These are phyloP conservation scores for Ptilorrhoa leucosticta DNA, from an alignment of 2,113 vertebrate genomes.

Conservation along the genomic window DNA sequence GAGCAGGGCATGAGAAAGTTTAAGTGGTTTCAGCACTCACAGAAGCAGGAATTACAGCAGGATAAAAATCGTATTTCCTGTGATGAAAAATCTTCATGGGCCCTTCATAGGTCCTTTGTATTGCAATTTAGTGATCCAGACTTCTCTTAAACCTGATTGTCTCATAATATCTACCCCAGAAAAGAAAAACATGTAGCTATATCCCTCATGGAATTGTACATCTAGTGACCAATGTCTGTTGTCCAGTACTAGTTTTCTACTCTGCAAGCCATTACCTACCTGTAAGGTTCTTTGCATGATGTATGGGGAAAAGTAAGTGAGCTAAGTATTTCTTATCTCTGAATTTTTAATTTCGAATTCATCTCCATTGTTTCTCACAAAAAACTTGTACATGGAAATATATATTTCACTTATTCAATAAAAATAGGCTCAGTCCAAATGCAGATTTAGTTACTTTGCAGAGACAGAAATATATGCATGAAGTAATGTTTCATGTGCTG, in stretches of 20 bases:
- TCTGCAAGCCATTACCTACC: background rate
- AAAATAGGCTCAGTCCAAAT: background rate
- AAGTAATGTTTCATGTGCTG: background rate
- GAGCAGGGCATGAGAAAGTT: background rate
- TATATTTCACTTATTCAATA: background rate
- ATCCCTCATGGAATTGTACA: background rate
- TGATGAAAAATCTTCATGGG: background rate
- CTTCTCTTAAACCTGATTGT: background rate
- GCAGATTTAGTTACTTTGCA: background rate
- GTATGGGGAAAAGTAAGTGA: background rate
- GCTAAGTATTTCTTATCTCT: background rate
- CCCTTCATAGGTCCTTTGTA: background rate
- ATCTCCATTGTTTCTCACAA: background rate
- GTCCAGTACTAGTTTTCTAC: background rate
- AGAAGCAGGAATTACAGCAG: background rate
- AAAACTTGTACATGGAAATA: background rate
- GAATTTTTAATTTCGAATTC: background rate
- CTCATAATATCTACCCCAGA: background rate
- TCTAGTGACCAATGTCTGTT: background rate
- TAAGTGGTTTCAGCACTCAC: background rate
- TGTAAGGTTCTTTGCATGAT: background rate
- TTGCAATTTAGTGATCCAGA: background rate
- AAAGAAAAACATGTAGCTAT: background rate
- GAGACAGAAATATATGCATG: background rate
- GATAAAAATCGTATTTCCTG: background rate